Percentiles rank a stretch among this genome's conserved stretches.
These are phyloP conservation scores for Eunapius fragilis DNA, from an alignment of 37 sponge, comb jelly and placozoan species.

Conservation along the genomic window DNA sequence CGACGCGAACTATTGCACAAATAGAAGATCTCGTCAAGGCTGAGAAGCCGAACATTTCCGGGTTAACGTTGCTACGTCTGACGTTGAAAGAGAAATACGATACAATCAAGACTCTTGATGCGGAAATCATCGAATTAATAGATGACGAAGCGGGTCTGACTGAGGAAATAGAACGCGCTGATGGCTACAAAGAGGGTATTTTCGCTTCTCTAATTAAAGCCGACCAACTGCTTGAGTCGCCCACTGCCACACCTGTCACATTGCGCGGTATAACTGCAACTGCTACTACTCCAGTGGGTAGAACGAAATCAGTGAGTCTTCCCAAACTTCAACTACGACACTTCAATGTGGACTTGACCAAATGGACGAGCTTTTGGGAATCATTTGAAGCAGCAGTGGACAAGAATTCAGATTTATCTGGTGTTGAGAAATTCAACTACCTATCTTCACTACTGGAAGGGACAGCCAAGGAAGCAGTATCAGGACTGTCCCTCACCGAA, in stretches of 20 bases:
- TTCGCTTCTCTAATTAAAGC: not conserved
- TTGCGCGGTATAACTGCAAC: not conserved
- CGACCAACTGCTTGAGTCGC: not conserved
- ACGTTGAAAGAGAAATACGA: constrained; percentile 40
- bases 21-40: not conserved
- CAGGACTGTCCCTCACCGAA: constrained; percentile 25
- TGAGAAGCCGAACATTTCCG: constrained; percentile 2
- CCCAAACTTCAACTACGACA: constrained; percentile 24
- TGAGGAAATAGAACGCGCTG: not conserved
- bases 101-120: constrained; percentile 29
- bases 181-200: not conserved
- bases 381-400: constrained; percentile 30
- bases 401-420: constrained; percentile 11
- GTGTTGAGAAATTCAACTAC: constrained; percentile 18
- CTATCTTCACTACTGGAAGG: constrained; percentile 16
- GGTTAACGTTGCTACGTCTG: constrained; percentile 11
- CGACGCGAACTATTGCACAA: constrained; percentile 17
- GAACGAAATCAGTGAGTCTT: constrained; percentile 15
- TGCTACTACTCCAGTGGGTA: not conserved
- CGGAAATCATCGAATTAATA: constrained; percentile 18
- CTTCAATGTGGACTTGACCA: constrained; percentile 26
- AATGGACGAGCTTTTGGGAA: constrained; percentile 42
- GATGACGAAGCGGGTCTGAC: constrained; percentile 8
- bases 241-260: not conserved
- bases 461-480: constrained; percentile 22